These are phyloP conservation scores for Trachymyrmex cornetzi DNA, from an alignment of 1,140 invertebrate species.

Conservation along the genomic window DNA sequence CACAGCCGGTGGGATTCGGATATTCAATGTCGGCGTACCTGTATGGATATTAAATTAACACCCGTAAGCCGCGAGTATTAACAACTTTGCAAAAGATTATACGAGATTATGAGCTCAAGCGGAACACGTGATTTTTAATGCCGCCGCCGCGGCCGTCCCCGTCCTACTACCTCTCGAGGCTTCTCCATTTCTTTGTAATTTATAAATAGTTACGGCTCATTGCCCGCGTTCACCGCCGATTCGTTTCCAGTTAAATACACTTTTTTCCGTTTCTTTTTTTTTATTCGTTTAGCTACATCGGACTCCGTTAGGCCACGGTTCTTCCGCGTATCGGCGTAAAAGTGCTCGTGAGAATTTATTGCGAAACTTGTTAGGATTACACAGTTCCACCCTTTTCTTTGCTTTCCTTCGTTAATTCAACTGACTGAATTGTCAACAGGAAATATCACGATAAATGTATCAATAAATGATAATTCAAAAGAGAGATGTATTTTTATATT, in stretches of 20 bases:
- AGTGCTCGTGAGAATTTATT: slow-evolving; percentile 10
- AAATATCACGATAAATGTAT: not conserved
- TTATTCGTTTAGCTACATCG: slow-evolving; percentile 8
- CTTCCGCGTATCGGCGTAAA: slow-evolving; percentile 19
- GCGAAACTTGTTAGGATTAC: not conserved
- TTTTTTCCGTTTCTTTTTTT: slow-evolving; percentile 22
- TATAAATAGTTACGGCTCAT: slow-evolving; percentile 79
- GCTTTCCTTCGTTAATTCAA: not conserved
- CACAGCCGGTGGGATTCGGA: slow-evolving; percentile 85
- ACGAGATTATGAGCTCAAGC: slow-evolving; percentile 87
- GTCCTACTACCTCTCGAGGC: slow-evolving; percentile 71
- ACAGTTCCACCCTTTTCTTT: not conserved
- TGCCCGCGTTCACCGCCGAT: slow-evolving; percentile 55
- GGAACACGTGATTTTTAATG: slow-evolving; percentile 87
- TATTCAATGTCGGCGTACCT: slow-evolving; percentile 87
- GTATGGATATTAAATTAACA: slow-evolving; percentile 88
- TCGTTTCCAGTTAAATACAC: slow-evolving; percentile 67
- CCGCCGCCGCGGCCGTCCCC: slow-evolving; percentile 61
- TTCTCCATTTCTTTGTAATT: slow-evolving; percentile 76
- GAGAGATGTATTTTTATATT: not conserved
- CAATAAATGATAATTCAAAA: not conserved
- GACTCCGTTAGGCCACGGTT: slow-evolving; percentile 12
- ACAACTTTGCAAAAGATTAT: slow-evolving; percentile 88
- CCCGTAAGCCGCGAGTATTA: slow-evolving; percentile 87
- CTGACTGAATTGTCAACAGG: not conserved